phyloP scores from a whole-genome alignment of 2,113 vertebrate species.

The Myodes glareolus region DNA sequence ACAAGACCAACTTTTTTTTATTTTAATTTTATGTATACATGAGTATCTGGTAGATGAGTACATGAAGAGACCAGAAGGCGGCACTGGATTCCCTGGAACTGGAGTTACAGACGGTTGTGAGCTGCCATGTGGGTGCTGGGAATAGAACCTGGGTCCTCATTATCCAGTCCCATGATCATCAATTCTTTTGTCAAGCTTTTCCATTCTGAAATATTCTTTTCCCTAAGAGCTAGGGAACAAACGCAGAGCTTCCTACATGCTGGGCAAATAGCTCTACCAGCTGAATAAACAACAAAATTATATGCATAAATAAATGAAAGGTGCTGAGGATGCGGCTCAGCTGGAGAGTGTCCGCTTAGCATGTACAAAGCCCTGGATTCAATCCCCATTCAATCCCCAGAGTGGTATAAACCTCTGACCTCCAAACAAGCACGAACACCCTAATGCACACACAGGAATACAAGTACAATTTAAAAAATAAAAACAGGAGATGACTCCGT shows the following conservation, averaged over 20 bases:
- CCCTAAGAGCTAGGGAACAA: neutral
- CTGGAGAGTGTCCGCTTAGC: neutral
- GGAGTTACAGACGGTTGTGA: neutral
- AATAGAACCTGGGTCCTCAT: neutral
- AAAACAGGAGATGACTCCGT: neutral
- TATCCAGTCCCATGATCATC: neutral
- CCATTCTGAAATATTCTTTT: no score
- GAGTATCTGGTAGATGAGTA: neutral
- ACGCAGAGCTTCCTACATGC: neutral
- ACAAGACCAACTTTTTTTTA: neutral
- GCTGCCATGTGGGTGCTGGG: neutral
- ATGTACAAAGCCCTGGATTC: neutral
- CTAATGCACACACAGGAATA: no score
- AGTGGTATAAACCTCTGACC: neutral
- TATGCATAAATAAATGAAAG: neutral
- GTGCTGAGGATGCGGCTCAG: neutral
- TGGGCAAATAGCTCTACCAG: neutral
- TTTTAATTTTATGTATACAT: neutral
- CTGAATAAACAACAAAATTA: neutral
- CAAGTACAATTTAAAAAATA: neutral
- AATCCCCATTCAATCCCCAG: neutral
- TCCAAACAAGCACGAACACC: neutral
- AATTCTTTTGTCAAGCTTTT: neutral
- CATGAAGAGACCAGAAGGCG: neutral
- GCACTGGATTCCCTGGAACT: neutral